These are phyloP conservation scores for Neoseiulus cucumeris DNA, from an alignment of 1,140 invertebrate genomes.

Conservation along the genomic window DNA sequence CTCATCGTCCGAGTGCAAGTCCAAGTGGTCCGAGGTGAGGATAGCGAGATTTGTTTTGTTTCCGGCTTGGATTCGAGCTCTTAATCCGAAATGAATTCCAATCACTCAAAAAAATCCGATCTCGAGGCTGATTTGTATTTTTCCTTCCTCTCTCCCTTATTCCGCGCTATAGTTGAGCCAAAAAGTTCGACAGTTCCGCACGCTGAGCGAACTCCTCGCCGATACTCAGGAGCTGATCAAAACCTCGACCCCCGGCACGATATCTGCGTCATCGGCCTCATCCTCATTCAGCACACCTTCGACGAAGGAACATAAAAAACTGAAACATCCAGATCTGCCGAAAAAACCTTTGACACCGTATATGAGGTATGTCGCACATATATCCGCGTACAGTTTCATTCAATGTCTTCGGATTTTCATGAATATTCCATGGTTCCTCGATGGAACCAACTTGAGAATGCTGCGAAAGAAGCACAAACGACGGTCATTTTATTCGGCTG, in stretches of 20 bases:
- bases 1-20: background rate
- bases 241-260: background rate
- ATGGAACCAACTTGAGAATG: no score
- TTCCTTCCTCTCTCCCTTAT: no score
- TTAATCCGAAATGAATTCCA: no score
- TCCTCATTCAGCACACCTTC: background rate
- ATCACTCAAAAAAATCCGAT: no score
- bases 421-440: background rate
- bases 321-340: slow-evolving; percentile 5
- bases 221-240: slow-evolving; percentile 8
- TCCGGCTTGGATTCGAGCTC: no score
- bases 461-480: background rate
- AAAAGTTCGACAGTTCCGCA: slow-evolving; percentile 6
- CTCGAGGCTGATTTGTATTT: no score
- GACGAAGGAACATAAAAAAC: background rate
- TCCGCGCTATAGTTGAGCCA: background rate
- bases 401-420: background rate
- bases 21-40: background rate
- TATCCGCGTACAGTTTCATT: background rate
- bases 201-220: background rate
- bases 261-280: background rate
- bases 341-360: background rate
- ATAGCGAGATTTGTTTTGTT: no score
- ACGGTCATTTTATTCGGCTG: background rate
- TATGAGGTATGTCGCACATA: background rate